Evolutionary conservation across 2,113 vertebrate species (phyloP).

Genomic region (Saguinus imperator): DNA sequence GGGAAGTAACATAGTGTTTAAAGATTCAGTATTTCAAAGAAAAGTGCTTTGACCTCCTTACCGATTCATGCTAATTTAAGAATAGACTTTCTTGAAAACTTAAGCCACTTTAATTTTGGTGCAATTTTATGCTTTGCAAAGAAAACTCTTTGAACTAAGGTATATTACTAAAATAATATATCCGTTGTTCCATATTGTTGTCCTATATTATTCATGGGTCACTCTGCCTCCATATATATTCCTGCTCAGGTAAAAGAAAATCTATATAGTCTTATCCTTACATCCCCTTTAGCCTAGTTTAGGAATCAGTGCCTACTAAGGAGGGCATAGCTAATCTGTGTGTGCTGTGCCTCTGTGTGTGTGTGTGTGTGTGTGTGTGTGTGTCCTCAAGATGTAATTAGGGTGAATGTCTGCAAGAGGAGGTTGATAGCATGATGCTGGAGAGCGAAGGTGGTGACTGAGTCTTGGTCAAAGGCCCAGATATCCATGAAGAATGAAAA

Average conservation of each 20-base stretch:
- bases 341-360: background rate
- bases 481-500: background rate
- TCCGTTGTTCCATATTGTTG: background rate
- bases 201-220: background rate
- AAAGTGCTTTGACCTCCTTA: background rate
- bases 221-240: fast-evolving
- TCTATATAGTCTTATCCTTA: background rate
- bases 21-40: background rate
- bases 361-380: background rate
- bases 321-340: background rate
- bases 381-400: background rate
- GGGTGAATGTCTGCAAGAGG: background rate
- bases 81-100: background rate
- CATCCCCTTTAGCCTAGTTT: background rate
- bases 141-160: background rate
- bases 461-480: background rate
- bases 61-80: background rate
- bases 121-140: background rate
- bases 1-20: background rate
- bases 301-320: background rate
- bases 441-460: fast-evolving
- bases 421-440: background rate
- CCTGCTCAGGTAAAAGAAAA: background rate
- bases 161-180: background rate
- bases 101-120: background rate